These are phyloP conservation scores for Cryptus viduatorius DNA, from an alignment of 2,888 invertebrate genomes.

Conservation along the genomic window DNA sequence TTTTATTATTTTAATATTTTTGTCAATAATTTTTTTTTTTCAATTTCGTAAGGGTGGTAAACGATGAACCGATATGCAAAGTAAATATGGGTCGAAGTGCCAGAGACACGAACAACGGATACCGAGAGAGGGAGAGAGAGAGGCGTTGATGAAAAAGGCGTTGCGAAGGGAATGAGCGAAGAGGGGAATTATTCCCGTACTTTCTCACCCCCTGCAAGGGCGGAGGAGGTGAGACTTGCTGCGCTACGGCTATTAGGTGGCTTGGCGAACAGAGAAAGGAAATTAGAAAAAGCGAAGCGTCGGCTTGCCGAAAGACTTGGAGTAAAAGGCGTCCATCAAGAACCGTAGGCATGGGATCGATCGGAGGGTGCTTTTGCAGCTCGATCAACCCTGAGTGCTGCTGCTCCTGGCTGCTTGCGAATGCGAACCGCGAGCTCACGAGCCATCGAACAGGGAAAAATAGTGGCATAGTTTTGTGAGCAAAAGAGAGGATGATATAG, in stretches of 20 bases:
- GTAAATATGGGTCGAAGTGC: neutral
- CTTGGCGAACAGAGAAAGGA: neutral
- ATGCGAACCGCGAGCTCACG: neutral
- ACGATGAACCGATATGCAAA: neutral
- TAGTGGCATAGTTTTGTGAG: constrained; percentile 18
- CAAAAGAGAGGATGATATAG: constrained; percentile 48
- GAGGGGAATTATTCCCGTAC: neutral
- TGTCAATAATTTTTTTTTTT: no score
- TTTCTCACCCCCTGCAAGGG: constrained; percentile 14
- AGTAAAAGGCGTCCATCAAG: constrained; percentile 26
- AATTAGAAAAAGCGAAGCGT: neutral
- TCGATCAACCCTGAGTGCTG: constrained; percentile 35
- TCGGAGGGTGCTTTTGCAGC: constrained; percentile 16
- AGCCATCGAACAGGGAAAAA: constrained; percentile 42
- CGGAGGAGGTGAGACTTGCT: neutral
- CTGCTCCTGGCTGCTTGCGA: neutral
- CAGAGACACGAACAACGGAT: neutral
- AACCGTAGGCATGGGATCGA: neutral
- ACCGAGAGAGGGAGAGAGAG: neutral
- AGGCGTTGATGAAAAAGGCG: neutral
- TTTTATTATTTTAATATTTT: no score
- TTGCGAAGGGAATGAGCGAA: neutral
- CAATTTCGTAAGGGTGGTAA: neutral
- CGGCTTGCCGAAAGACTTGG: constrained; percentile 23
- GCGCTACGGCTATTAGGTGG: constrained; percentile 23